A percentile compares a stretch with the other conserved stretches of the same genome.
Evolutionary conservation across 2,797 vertebrate species (phyloP).

Genomic region (Aulostomus chinensis): DNA sequence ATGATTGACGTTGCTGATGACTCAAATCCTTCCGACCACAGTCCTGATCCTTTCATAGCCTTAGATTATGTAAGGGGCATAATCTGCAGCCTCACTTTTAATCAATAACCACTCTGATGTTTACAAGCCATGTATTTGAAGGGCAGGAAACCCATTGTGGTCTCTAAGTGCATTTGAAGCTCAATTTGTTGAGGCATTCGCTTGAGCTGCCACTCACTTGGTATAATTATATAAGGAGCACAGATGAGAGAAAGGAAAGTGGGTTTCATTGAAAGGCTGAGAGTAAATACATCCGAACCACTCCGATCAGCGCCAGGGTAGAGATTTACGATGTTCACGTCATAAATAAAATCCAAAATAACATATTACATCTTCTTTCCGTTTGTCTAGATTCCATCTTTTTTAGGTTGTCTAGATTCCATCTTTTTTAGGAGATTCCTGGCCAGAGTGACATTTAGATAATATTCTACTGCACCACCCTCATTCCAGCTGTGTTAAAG

Average conservation of each 20-base stretch:
- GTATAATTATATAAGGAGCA: slow-evolving; percentile 39
- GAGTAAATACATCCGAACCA: slow-evolving; percentile 41
- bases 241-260: slow-evolving; percentile 25
- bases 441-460: too few species aligned
- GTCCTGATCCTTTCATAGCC: slow-evolving; percentile 35
- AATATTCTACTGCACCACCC: too few species aligned
- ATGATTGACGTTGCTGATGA: slow-evolving; percentile 32
- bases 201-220: slow-evolving; percentile 50
- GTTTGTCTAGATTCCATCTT: too few species aligned
- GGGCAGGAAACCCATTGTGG: slow-evolving; percentile 53
- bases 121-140: slow-evolving; percentile 65
- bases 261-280: slow-evolving; percentile 29
- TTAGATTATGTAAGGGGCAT: slow-evolving; percentile 49
- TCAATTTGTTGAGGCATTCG: slow-evolving; percentile 59
- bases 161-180: slow-evolving; percentile 63
- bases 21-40: slow-evolving; percentile 48
- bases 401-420: too few species aligned
- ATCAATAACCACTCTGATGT: slow-evolving; percentile 72
- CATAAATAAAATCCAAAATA: too few species aligned
- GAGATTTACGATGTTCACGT: not conserved
- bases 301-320: not conserved
- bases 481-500: too few species aligned
- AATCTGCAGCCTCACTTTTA: slow-evolving; percentile 67
- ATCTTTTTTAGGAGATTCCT: too few species aligned
- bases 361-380: too few species aligned